These are phyloP conservation scores for Scartelaos histophorus DNA, from an alignment of 2,113 vertebrate genomes.

Conservation along the genomic window DNA sequence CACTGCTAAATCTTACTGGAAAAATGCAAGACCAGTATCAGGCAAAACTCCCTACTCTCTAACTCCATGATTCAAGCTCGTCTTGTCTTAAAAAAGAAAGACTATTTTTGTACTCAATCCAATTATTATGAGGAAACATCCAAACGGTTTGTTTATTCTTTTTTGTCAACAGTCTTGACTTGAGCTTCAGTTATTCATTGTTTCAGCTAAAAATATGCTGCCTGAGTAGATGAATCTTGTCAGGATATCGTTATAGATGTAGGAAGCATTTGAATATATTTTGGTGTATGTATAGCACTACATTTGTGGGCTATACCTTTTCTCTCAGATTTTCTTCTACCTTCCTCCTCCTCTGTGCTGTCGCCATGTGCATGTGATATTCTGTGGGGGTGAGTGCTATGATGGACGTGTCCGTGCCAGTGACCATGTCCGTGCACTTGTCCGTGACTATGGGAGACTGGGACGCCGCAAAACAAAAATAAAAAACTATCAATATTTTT, in stretches of 20 bases:
- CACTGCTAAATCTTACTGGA: background rate
- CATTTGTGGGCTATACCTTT: constrained; percentile 22
- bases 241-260: constrained; percentile 26
- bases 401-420: constrained; percentile 4
- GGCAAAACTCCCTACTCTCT: background rate
- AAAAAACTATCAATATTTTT: background rate
- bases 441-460: constrained; percentile 4
- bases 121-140: background rate
- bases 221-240: constrained; percentile 31
- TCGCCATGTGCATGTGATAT: background rate
- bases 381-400: constrained; percentile 3
- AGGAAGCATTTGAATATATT: constrained; percentile 24
- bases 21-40: background rate
- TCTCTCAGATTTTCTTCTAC: constrained; percentile 13
- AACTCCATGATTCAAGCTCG: background rate
- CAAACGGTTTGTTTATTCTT: background rate
- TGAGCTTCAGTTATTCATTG: constrained; percentile 16
- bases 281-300: constrained; percentile 15
- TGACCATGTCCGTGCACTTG: constrained; percentile 3
- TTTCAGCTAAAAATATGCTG: constrained; percentile 18
- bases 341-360: constrained; percentile 5
- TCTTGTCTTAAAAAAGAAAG: background rate
- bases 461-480: background rate
- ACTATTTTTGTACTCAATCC: background rate
- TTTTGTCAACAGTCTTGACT: constrained; percentile 14